A percentile compares a stretch with the other conserved stretches of the same genome.
Conservation (phyloP, 2,113 vertebrate genomes). For the Thamnophis sirtalis region DNA sequence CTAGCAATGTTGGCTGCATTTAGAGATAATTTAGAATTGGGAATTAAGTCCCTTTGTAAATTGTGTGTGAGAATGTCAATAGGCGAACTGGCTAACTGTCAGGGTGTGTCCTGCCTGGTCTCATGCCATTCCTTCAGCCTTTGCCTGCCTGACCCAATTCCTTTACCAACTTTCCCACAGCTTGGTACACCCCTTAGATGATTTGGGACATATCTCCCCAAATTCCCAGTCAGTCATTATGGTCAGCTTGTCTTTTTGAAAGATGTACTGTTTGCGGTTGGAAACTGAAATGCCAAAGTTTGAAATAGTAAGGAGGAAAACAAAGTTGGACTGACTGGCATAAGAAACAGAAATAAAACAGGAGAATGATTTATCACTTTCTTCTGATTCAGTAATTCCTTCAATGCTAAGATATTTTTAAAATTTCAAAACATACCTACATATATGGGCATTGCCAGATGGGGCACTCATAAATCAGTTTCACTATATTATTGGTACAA, state of each 20-base stretch:
- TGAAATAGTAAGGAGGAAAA: not conserved
- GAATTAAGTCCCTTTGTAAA: not conserved
- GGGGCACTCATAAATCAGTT: not conserved
- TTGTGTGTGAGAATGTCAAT: not conserved
- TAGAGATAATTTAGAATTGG: not conserved
- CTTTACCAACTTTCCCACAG: not conserved
- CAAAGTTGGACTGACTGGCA: not conserved
- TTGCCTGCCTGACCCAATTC: not conserved
- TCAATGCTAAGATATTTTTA: not conserved
- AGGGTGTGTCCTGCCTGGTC: not conserved
- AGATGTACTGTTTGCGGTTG: not conserved
- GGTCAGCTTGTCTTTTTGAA: not conserved
- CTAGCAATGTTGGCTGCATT: not conserved
- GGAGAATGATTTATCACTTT: not conserved
- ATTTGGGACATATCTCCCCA: not conserved
- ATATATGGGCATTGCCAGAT: not conserved
- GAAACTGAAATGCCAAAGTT: not conserved
- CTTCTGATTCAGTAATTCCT: not conserved
- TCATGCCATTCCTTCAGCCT: not conserved
- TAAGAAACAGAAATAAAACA: not conserved
- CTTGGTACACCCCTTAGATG: not conserved
- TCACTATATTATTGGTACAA: not conserved
- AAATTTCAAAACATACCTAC: not conserved
- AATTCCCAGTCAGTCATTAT: not conserved
- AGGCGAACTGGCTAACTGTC: not conserved